Percentiles rank a stretch among this genome's conserved stretches.
These are phyloP conservation scores for Nemotelus nigrinus DNA, from an alignment of 2,888 invertebrate genomes.

Conservation along the genomic window DNA sequence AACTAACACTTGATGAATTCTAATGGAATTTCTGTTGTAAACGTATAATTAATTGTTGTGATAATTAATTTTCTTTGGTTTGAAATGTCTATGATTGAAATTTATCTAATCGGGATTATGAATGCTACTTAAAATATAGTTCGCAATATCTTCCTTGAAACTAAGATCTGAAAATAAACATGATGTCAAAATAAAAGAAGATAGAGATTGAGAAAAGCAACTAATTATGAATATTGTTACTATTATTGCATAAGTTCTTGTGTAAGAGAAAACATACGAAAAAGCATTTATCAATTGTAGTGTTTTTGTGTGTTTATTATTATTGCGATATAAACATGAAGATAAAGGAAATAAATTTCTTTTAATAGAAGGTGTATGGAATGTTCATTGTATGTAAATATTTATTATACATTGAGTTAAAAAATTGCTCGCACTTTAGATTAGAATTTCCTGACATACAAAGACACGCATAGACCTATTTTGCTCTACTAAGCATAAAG, in stretches of 20 bases:
- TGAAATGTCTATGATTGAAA: slow-evolving; percentile 3
- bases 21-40: background rate
- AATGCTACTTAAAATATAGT: slow-evolving; percentile 31
- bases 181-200: background rate
- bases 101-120: slow-evolving; percentile 33
- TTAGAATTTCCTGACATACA: too few relatives aligned
- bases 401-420: too few relatives aligned
- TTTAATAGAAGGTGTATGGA: background rate
- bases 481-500: too few relatives aligned
- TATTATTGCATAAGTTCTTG: slow-evolving; percentile 39
- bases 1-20: too few relatives aligned
- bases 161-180: slow-evolving; percentile 29
- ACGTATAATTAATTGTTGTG: slow-evolving; percentile 29
- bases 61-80: slow-evolving; percentile 10
- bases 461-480: too few relatives aligned
- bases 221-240: slow-evolving; percentile 37
- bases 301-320: slow-evolving; percentile 40
- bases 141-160: slow-evolving; percentile 32
- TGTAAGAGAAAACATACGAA: slow-evolving; percentile 35
- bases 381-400: too few relatives aligned
- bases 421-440: too few relatives aligned
- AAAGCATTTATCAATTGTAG: slow-evolving; percentile 44
- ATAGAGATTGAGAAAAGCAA: background rate
- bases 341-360: slow-evolving; percentile 23
- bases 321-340: slow-evolving; percentile 15